Base-by-base conservation (phyloP, 2,888 invertebrate species). In the Caradrina kadenii region DNA sequence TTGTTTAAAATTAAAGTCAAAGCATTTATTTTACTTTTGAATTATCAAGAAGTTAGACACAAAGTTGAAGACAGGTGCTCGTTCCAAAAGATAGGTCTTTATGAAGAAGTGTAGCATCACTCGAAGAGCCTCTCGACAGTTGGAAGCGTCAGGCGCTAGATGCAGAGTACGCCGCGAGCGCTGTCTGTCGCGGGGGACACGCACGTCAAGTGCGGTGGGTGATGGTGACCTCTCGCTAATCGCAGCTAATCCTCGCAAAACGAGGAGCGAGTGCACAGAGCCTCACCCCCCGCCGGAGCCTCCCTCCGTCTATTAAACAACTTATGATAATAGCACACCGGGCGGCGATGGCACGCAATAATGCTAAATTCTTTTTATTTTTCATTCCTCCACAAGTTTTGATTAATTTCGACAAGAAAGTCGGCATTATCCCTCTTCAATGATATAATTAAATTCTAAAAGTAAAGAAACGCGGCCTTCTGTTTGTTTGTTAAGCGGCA, bases 401-500 rank as follows among this genome's bases (percentile, higher is more conserved):
- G 82, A 86, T 87, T 87, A 85, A 87, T 87, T 87, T 82, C 55
- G 78, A 83, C 76, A 84, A 83, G 79, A 83, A 81, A 83, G 75
- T 69, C 66, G 64, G 67, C 63, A 65, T 86, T 79, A 83, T 83
- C 73, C 72, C 82, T 83, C 81, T 79, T 70, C 80, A 87, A 77
- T 83, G 69, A 82, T 82, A 82, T 87, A 86, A 88, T 87, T 85
- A 83, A 82, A 87, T 86, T 86, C 81, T 59, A 39, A 79, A 81
- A 74, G 79, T 79, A 77, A 76, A 81, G 74, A 79, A 80, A 58
- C 42, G 58, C 62, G 63, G 60, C 67, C 21, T 65, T 59, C 73
- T 84, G 81, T 86, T 85, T 88, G 86, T 86, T 86, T 82, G 83
- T 75, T 68, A 63, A 83, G 80, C 80, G 78, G 71, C 55, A 22